Evolutionary conservation across 2,888 invertebrate genomes (phyloP).

Genomic region (Diarsia dahlii): DNA sequence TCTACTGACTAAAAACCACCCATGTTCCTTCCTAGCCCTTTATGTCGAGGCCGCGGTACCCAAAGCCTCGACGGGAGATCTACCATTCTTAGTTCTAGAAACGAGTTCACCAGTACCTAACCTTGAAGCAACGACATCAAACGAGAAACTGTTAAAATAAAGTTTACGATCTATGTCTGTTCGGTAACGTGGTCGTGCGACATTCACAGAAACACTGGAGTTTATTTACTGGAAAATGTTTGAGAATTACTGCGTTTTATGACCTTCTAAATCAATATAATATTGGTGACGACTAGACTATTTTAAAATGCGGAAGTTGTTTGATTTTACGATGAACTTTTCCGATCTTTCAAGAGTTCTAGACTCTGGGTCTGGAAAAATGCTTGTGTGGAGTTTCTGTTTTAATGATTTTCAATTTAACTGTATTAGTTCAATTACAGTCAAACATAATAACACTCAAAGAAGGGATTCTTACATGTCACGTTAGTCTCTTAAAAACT

Average conservation of each 20-base stretch:
- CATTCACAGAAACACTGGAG: constrained; percentile 4
- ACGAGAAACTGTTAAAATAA: constrained; percentile 42
- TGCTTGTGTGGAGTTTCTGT: too few species aligned
- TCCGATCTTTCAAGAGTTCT: too few species aligned
- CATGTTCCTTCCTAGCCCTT: too few species aligned
- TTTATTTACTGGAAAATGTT: constrained; percentile 12
- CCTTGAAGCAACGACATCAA: constrained; percentile 43
- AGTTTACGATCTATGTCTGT: constrained; percentile 40
- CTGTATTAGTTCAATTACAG: too few species aligned
- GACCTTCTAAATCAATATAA: neutral
- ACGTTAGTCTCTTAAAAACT: too few species aligned
- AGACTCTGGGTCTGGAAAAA: too few species aligned
- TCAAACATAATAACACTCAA: too few species aligned
- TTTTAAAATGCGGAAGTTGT: neutral
- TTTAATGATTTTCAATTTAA: too few species aligned
- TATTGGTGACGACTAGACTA: neutral
- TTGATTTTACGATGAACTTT: neutral
- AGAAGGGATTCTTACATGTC: too few species aligned
- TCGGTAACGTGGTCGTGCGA: neutral
- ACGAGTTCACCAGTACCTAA: neutral
- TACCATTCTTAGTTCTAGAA: neutral
- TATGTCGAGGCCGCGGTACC: too few species aligned
- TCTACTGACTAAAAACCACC: too few species aligned
- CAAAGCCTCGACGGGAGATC: too few species aligned
- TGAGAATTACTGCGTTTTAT: neutral